These are phyloP conservation scores for Aphyosemion australe DNA, from an alignment of 2,113 vertebrate species.

Conservation along the genomic window DNA sequence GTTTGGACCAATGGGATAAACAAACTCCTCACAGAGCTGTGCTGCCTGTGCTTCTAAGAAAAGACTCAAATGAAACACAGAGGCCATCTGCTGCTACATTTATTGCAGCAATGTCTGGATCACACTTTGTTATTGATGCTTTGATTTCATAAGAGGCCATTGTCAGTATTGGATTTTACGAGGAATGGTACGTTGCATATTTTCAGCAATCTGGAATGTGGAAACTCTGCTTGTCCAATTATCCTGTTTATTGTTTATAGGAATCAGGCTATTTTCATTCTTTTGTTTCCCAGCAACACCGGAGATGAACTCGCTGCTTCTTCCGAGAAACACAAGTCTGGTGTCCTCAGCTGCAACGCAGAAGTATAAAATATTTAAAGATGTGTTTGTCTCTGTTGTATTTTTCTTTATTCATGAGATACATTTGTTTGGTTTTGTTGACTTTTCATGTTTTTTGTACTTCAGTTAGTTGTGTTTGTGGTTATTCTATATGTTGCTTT, in stretches of 20 bases:
- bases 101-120: conserved; percentile 18
- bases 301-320: background rate
- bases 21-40: background rate
- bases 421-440: no score
- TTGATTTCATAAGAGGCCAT: conserved; percentile 6
- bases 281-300: conserved; percentile 40
- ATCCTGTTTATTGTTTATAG: conserved; percentile 21
- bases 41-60: background rate
- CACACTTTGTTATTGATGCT: conserved; percentile 5
- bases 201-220: conserved; percentile 27
- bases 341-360: background rate
- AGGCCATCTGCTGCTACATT: conserved; percentile 23
- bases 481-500: no score
- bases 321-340: background rate
- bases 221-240: conserved; percentile 4
- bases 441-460: no score
- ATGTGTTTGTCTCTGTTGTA: background rate
- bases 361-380: conserved; percentile 6
- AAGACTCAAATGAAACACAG: conserved; percentile 12
- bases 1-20: background rate
- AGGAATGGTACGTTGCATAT: conserved; percentile 12
- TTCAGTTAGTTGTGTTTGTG: no score
- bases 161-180: conserved; percentile 15
- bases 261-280: conserved; percentile 12
- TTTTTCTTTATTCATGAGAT: no score